Evolutionary conservation across 2,888 invertebrate species (phyloP).

Genomic region (Ophion ellenae): DNA sequence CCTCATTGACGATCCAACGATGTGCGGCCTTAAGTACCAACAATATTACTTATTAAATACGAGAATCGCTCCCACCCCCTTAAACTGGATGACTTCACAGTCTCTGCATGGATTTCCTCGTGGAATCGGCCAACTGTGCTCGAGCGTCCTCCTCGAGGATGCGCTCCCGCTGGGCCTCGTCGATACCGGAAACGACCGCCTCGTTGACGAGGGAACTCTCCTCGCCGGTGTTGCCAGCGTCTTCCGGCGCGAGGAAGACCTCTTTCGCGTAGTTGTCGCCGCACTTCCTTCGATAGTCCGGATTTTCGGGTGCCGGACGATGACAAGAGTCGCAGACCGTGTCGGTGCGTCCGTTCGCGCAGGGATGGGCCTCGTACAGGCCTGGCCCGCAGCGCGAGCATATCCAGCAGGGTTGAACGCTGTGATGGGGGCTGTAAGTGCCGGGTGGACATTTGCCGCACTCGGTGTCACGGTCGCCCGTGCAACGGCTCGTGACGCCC

Average conservation of each 20-base stretch:
- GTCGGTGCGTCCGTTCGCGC: constrained; percentile 78
- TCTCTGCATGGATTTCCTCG: constrained; percentile 49
- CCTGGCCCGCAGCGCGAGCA: constrained; percentile 83
- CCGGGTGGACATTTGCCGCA: constrained; percentile 81
- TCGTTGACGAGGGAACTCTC: constrained; percentile 80
- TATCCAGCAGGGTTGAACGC: constrained; percentile 82
- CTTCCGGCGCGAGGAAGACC: constrained; percentile 81
- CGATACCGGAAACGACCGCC: constrained; percentile 63
- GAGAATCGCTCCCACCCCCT: not conserved
- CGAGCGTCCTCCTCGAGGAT: constrained; percentile 78
- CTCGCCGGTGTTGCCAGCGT: constrained; percentile 79
- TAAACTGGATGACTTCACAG: constrained; percentile 32
- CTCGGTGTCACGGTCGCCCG: constrained; percentile 79
- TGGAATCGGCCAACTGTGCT: constrained; percentile 68
- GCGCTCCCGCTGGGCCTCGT: constrained; percentile 71
- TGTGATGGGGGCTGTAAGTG: constrained; percentile 83
- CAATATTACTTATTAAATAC: too few relatives aligned
- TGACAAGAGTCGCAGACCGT: constrained; percentile 83
- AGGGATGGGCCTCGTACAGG: constrained; percentile 83
- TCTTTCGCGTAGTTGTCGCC: constrained; percentile 67
- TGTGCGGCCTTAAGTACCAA: too few relatives aligned
- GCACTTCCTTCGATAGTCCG: constrained; percentile 77
- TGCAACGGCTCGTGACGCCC: constrained; percentile 80
- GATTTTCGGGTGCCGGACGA: constrained; percentile 77
- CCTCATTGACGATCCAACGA: too few relatives aligned